Conservation (phyloP, 2,888 invertebrate species). For the Saturnia japonica region DNA sequence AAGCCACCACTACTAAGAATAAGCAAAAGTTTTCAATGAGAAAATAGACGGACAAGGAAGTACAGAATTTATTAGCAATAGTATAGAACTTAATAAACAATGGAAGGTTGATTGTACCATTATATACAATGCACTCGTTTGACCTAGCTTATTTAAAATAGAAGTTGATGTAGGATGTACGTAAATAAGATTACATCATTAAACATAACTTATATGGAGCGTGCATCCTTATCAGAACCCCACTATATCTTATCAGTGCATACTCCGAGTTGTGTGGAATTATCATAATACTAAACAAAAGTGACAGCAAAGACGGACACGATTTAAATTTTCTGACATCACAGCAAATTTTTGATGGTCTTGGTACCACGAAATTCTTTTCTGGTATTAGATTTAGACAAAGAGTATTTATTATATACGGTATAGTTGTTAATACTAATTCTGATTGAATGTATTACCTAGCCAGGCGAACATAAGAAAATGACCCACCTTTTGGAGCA, state of each 20-base stretch:
- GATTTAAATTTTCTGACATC: not conserved
- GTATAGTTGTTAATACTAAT: not conserved
- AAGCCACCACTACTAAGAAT: not conserved
- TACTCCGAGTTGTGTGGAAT: not conserved
- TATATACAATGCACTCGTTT: not conserved
- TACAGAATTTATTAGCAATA: not conserved
- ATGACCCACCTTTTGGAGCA: not conserved
- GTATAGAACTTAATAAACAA: not conserved
- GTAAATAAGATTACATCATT: not conserved
- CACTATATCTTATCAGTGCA: slow-evolving; percentile 9
- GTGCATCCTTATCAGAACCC: slow-evolving; percentile 4
- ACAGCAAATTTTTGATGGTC: not conserved
- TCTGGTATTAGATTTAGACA: not conserved
- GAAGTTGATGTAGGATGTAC: not conserved
- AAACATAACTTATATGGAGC: not conserved
- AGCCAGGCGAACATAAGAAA: not conserved
- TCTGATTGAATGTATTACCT: not conserved
- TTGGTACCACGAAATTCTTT: not conserved
- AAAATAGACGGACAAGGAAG: not conserved
- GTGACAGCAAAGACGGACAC: slow-evolving; percentile 6
- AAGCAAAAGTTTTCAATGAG: not conserved
- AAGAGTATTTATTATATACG: no score
- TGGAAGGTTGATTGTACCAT: not conserved
- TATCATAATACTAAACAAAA: slow-evolving; percentile 1
- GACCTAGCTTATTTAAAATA: not conserved